These are phyloP conservation scores for Cryptus armator DNA, from an alignment of 2,888 invertebrate genomes.

Conservation along the genomic window DNA sequence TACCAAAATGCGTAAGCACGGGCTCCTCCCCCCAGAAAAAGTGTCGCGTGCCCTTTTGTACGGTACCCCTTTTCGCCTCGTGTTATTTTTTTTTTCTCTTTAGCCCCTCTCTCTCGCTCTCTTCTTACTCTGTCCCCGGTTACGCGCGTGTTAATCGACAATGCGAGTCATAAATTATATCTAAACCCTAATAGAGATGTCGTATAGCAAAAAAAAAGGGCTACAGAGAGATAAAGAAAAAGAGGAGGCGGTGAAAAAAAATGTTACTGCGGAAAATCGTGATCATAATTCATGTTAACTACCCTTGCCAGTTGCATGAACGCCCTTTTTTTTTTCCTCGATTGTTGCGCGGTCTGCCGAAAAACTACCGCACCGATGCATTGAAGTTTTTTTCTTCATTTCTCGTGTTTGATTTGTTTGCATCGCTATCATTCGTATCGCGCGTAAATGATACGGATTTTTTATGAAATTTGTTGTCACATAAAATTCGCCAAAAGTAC, in stretches of 20 bases:
- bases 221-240: conserved; percentile 57
- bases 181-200: conserved; percentile 83
- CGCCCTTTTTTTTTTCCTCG: conserved; percentile 71
- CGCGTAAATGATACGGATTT: not conserved
- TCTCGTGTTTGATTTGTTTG: not conserved
- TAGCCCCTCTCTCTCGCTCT: conserved; percentile 64
- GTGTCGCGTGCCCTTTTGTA: conserved; percentile 83
- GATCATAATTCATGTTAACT: conserved; percentile 81
- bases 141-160: conserved; percentile 84
- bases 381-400: conserved; percentile 3
- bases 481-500: conserved; percentile 28
- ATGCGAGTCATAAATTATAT: conserved; percentile 84
- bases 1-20: conserved; percentile 61
- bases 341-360: conserved; percentile 44
- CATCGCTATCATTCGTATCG: not conserved
- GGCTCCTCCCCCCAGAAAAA: conserved; percentile 72
- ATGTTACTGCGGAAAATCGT: conserved; percentile 77
- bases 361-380: conserved; percentile 45
- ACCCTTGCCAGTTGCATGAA: conserved; percentile 76
- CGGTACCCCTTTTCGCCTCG: conserved; percentile 79
- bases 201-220: conserved; percentile 57
- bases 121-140: conserved; percentile 73
- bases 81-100: conserved; percentile 64
- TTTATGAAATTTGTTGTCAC: not conserved
- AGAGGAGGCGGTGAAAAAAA: conserved; percentile 42